Percentiles rank a stretch among this genome's conserved stretches.
Evolutionary conservation across 2,797 vertebrate genomes (phyloP).

Genomic region (Chanos chanos): DNA sequence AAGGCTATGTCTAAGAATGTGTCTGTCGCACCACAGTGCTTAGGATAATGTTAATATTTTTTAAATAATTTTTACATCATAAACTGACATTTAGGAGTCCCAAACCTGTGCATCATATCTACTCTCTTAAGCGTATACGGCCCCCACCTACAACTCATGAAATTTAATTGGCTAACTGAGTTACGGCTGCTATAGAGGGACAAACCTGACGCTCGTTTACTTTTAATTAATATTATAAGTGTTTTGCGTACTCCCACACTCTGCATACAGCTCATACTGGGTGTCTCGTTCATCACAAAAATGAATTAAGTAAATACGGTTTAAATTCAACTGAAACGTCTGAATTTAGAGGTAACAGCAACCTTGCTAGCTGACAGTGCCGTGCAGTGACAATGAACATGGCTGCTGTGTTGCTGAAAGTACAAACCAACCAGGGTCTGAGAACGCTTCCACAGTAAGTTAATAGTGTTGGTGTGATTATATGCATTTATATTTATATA

Average conservation of each 20-base stretch:
- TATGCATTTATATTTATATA: background rate
- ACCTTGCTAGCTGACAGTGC: constrained; percentile 25
- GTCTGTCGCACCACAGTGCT: too few relatives aligned
- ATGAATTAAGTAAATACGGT: too few relatives aligned
- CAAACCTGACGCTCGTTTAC: background rate
- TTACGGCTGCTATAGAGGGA: constrained; percentile 31
- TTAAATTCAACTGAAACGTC: too few relatives aligned
- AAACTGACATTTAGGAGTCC: too few relatives aligned
- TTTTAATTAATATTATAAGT: too few relatives aligned
- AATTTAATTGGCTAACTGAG: constrained; percentile 27
- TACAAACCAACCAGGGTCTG: constrained; percentile 55
- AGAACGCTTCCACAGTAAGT: constrained; percentile 68
- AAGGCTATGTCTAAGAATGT: too few relatives aligned
- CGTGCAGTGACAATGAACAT: constrained; percentile 45
- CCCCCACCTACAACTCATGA: background rate
- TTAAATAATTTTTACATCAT: too few relatives aligned
- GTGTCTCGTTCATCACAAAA: too few relatives aligned
- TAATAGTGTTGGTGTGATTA: background rate
- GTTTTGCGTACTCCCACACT: too few relatives aligned
- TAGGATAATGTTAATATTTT: too few relatives aligned
- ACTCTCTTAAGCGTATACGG: background rate
- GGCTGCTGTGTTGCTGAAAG: constrained; percentile 69
- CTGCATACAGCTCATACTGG: too few relatives aligned
- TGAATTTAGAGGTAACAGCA: constrained; percentile 13
- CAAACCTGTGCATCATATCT: too few relatives aligned